A percentile compares a stretch with the other conserved stretches of the same genome.
Evolutionary conservation across 2,888 invertebrate genomes (phyloP).

Genomic region (Conistra vaccinii): DNA sequence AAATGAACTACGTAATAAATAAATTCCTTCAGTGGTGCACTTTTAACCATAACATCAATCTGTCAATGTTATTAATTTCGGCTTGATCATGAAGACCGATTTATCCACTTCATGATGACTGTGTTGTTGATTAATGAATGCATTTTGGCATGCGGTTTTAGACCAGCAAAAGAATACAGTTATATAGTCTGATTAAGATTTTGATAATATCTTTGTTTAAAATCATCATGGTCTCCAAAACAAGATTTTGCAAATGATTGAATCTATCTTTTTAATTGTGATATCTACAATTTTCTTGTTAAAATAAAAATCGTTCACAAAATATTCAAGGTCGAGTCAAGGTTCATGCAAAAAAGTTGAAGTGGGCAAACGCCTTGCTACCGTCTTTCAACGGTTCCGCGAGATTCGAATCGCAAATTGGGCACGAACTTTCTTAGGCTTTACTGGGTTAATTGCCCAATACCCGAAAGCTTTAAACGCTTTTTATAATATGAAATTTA

Average conservation of each 20-base stretch:
- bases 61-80: constrained; percentile 2
- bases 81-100: constrained; percentile 5
- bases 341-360: constrained; percentile 20
- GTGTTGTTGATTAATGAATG: neutral
- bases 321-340: constrained; percentile 31
- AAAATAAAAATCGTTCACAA: constrained; percentile 3
- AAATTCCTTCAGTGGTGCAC: neutral
- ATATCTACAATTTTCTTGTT: neutral
- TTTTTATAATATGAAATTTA: constrained; percentile 23
- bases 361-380: constrained; percentile 14
- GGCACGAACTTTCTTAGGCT: constrained; percentile 39
- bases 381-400: constrained; percentile 26
- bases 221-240: neutral
- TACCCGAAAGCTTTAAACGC: constrained; percentile 9
- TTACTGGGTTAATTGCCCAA: constrained; percentile 44
- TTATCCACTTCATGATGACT: neutral
- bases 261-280: neutral
- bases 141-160: neutral
- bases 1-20: neutral
- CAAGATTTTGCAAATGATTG: neutral
- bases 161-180: neutral
- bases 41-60: neutral
- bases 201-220: neutral
- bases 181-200: neutral
- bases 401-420: constrained; percentile 45